These are phyloP conservation scores for Lathronympha strigana DNA, from an alignment of 2,888 invertebrate genomes.

Conservation along the genomic window DNA sequence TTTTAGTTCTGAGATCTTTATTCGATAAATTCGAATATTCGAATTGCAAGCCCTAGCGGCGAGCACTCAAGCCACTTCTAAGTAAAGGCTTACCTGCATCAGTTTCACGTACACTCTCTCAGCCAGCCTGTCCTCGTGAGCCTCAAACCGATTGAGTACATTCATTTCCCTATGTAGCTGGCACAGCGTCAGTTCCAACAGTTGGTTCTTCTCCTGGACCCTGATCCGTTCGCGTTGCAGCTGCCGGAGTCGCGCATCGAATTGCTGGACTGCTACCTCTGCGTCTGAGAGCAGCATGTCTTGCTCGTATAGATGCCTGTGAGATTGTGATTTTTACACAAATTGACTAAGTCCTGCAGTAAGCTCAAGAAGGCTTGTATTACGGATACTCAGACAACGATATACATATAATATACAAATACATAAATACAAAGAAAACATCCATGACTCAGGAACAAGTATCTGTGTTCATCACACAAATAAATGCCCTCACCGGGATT, in stretches of 20 bases:
- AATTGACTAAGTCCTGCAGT: no score
- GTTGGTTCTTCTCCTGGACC: slow-evolving; percentile 79
- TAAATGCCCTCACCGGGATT: no score
- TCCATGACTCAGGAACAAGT: no score
- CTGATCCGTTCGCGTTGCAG: slow-evolving; percentile 84
- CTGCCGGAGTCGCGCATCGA: slow-evolving; percentile 86
- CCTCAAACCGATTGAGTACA: slow-evolving; percentile 89
- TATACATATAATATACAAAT: no score
- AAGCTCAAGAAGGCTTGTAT: no score
- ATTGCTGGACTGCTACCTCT: slow-evolving; percentile 83
- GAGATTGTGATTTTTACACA: neutral
- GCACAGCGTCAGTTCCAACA: slow-evolving; percentile 86
- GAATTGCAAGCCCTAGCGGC: no score
- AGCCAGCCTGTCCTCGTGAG: slow-evolving; percentile 86
- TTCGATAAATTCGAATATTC: no score
- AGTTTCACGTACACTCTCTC: slow-evolving; percentile 84
- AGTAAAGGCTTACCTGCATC: slow-evolving; percentile 68
- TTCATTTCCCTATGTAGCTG: slow-evolving; percentile 90
- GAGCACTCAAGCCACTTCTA: neutral
- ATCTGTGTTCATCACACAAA: no score
- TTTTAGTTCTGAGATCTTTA: no score
- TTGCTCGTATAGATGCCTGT: slow-evolving; percentile 86
- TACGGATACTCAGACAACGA: no score
- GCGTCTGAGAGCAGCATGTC: slow-evolving; percentile 85
- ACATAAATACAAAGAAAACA: no score